Evolutionary conservation across 2,797 vertebrate species (phyloP).

Genomic region (Microcaecilia unicolor): DNA sequence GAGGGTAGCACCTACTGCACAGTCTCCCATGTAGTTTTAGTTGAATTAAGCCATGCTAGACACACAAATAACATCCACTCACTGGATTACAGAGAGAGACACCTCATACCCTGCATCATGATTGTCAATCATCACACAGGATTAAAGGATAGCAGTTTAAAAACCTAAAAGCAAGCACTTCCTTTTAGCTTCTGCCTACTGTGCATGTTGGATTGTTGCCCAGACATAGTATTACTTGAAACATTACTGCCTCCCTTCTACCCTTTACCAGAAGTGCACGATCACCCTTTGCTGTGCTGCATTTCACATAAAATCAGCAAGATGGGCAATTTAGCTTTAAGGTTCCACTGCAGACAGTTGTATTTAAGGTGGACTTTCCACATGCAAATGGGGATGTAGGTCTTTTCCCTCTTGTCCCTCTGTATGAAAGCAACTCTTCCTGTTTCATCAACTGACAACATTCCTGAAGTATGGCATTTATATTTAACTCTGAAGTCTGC

Average conservation of each 20-base stretch:
- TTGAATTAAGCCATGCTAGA: constrained; percentile 94
- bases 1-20: constrained; percentile 61
- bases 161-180: constrained; percentile 97
- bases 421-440: constrained; percentile 23
- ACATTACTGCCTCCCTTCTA: constrained; percentile 94
- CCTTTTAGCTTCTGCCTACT: constrained; percentile 96
- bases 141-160: constrained; percentile 99
- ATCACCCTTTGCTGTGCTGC: constrained; percentile 32
- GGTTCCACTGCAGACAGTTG: constrained; percentile 30
- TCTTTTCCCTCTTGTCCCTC: constrained; percentile 23
- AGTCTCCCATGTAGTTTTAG: constrained; percentile 58
- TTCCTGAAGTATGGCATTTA: too few species aligned
- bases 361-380: constrained; percentile 32
- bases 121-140: constrained; percentile 99
- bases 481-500: too few species aligned
- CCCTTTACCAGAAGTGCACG: constrained; percentile 51
- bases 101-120: constrained; percentile 98
- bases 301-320: constrained; percentile 25
- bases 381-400: constrained; percentile 41
- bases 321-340: constrained; percentile 32
- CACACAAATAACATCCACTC: constrained; percentile 99
- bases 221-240: constrained; percentile 78
- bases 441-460: constrained; percentile 14
- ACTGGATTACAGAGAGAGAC: constrained; percentile 94
- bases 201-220: constrained; percentile 71